These are phyloP conservation scores for Amphipoea oculea DNA, from an alignment of 2,888 invertebrate species.

Conservation along the genomic window DNA sequence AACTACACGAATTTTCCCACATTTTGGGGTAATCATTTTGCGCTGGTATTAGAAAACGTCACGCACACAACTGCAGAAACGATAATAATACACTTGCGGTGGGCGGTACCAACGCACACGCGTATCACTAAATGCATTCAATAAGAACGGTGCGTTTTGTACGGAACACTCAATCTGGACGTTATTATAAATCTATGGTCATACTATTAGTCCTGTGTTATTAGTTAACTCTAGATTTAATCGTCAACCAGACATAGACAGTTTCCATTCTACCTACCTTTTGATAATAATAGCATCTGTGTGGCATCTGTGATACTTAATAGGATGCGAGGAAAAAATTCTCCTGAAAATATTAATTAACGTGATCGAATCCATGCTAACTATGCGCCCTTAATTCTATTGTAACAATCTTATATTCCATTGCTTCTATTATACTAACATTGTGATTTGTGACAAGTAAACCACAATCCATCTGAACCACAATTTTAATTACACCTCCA, in stretches of 20 bases:
- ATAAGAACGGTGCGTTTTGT: too few relatives aligned
- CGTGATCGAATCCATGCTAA: background rate
- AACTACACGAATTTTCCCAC: too few relatives aligned
- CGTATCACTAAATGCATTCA: too few relatives aligned
- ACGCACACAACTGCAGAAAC: too few relatives aligned
- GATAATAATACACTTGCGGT: too few relatives aligned
- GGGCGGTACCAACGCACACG: too few relatives aligned
- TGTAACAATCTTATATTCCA: background rate
- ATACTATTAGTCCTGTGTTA: too few relatives aligned
- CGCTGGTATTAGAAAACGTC: too few relatives aligned
- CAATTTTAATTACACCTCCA: slow-evolving; percentile 49
- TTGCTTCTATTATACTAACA: background rate
- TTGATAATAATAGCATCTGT: background rate
- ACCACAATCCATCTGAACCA: slow-evolving; percentile 12
- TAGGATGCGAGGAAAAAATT: background rate
- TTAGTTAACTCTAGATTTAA: background rate
- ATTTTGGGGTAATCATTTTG: too few relatives aligned
- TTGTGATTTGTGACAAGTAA: slow-evolving; percentile 4
- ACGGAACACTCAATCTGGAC: too few relatives aligned
- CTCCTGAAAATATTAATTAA: background rate
- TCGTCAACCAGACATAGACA: background rate
- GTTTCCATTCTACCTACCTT: background rate
- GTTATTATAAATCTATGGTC: too few relatives aligned
- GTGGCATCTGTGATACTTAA: too few relatives aligned
- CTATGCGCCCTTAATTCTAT: background rate